phyloP scores from a whole-genome alignment of 2,888 invertebrate genomes.

The Apoda limacodes region DNA sequence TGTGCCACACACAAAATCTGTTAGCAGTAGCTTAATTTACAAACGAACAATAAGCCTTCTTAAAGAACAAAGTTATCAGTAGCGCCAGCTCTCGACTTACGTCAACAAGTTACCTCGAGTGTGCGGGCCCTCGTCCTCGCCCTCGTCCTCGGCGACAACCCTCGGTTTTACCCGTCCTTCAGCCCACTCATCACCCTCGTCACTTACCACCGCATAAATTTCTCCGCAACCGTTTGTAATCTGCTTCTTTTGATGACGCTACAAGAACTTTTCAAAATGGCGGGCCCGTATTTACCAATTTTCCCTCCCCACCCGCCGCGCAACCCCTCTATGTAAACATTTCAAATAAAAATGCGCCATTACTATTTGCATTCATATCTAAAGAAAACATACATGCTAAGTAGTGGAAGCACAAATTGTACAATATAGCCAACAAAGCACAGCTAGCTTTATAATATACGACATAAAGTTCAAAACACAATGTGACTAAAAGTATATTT shows the following conservation, averaged over 20 bases:
- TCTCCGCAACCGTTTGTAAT: no score
- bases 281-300: constrained; percentile 43
- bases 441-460: constrained; percentile 19
- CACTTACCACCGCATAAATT: no score
- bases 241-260: constrained; percentile 46
- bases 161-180: constrained; percentile 17
- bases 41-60: no score
- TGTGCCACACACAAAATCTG: no score
- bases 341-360: constrained; percentile 66
- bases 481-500: constrained; percentile 19
- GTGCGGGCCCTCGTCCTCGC: not conserved
- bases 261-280: constrained; percentile 47
- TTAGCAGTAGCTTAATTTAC: no score
- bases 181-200: constrained; percentile 8
- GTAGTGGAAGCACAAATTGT: constrained; percentile 46
- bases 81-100: no score
- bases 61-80: no score
- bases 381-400: constrained; percentile 69
- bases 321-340: constrained; percentile 65
- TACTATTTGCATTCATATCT: constrained; percentile 70
- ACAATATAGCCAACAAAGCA: constrained; percentile 15
- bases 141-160: no score
- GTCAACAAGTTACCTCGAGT: not conserved
- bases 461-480: constrained; percentile 11
- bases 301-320: constrained; percentile 25